Evolutionary conservation across 2,888 invertebrate genomes (phyloP).

Genomic region (Lycophotia porphyrea): DNA sequence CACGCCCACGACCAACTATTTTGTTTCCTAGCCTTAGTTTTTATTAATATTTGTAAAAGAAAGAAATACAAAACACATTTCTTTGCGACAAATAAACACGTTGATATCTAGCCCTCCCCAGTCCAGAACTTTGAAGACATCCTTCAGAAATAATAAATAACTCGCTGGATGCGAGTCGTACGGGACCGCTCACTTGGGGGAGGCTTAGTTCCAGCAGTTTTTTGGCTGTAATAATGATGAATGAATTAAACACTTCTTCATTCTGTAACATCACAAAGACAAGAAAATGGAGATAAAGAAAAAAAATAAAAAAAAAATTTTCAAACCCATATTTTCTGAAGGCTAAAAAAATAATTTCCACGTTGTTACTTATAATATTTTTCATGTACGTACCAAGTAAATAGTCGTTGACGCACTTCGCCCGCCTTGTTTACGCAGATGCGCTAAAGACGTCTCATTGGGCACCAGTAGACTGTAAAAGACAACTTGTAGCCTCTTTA

Average conservation of each 20-base stretch:
- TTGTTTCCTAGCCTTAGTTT: too few relatives aligned
- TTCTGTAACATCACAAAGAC: background rate
- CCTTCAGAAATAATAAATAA: too few relatives aligned
- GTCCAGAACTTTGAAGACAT: too few relatives aligned
- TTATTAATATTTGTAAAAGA: too few relatives aligned
- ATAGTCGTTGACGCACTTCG: slow-evolving; percentile 50
- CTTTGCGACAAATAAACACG: too few relatives aligned
- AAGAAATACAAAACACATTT: too few relatives aligned
- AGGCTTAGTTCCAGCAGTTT: background rate
- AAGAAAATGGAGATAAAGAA: background rate
- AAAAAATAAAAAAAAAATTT: background rate
- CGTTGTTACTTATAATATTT: background rate
- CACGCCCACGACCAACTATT: too few relatives aligned
- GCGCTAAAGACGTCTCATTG: slow-evolving; percentile 55
- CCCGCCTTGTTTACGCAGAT: slow-evolving; percentile 53
- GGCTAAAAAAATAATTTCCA: background rate
- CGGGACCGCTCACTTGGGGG: background rate
- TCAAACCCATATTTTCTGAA: background rate
- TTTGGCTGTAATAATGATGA: too few relatives aligned
- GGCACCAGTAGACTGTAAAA: slow-evolving; percentile 62
- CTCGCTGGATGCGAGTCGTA: too few relatives aligned
- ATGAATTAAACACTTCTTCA: background rate
- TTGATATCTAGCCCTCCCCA: too few relatives aligned
- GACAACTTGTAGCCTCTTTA: slow-evolving; percentile 44
- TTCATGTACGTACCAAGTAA: background rate